phyloP scores from a whole-genome alignment of 2,888 invertebrate genomes.

The Ectemnius lituratus region DNA sequence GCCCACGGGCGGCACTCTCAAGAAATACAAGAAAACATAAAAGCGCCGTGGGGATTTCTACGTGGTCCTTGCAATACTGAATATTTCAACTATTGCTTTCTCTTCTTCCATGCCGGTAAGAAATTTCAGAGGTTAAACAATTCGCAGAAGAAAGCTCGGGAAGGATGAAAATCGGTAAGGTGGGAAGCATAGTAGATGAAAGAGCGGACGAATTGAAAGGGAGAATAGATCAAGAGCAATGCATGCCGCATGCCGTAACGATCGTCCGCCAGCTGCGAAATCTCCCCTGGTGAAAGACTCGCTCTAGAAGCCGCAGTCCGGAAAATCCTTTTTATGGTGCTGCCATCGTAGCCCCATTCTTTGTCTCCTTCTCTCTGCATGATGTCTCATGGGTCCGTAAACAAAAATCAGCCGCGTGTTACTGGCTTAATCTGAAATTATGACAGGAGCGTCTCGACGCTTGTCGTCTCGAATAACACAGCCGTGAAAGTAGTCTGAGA shows the following conservation, averaged over 20 bases:
- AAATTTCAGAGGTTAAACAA: slow-evolving; percentile 57
- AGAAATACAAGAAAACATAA: slow-evolving; percentile 1
- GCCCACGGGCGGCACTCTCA: too few relatives aligned
- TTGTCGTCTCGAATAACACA: slow-evolving; percentile 11
- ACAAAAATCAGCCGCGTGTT: slow-evolving; percentile 52
- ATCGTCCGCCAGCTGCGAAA: slow-evolving; percentile 16
- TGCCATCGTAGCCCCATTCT: slow-evolving; percentile 28
- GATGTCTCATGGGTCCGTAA: slow-evolving; percentile 47
- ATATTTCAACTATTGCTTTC: slow-evolving; percentile 53
- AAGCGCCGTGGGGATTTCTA: slow-evolving; percentile 48
- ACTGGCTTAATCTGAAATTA: slow-evolving; percentile 52
- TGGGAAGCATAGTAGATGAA: slow-evolving; percentile 3
- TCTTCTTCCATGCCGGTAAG: slow-evolving; percentile 9
- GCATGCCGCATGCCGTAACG: slow-evolving; percentile 10
- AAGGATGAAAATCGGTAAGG: slow-evolving; percentile 7
- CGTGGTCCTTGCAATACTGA: slow-evolving; percentile 49
- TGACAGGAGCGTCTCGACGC: slow-evolving; percentile 23
- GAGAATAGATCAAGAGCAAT: background rate
- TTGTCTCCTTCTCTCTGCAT: too few relatives aligned
- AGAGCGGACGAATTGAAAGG: background rate
- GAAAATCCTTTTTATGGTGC: slow-evolving; percentile 45
- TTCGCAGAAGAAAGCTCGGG: slow-evolving; percentile 36
- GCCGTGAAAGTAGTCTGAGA: too few relatives aligned
- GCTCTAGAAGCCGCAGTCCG: slow-evolving; percentile 27
- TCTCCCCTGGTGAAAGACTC: slow-evolving; percentile 13